These are phyloP conservation scores for Deilephila porcellus DNA, from an alignment of 2,888 invertebrate species.

Conservation along the genomic window DNA sequence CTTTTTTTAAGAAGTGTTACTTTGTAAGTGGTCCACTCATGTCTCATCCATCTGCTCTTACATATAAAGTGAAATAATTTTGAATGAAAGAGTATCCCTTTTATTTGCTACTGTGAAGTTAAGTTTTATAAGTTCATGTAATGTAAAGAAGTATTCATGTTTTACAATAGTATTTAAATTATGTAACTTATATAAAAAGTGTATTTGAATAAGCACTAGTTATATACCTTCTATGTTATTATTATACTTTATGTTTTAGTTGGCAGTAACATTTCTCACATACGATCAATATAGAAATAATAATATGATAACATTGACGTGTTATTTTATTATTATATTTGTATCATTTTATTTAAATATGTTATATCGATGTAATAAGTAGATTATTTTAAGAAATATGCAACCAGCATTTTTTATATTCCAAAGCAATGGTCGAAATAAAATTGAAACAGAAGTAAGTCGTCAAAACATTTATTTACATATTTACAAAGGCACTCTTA, in stretches of 20 bases:
- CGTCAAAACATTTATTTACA: slow-evolving; percentile 82
- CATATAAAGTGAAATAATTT: no score
- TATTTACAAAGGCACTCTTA: slow-evolving; percentile 79
- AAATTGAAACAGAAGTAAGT: slow-evolving; percentile 38
- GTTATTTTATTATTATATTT: no score
- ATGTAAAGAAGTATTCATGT: background rate
- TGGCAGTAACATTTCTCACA: background rate
- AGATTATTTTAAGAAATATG: background rate
- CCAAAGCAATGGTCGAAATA: slow-evolving; percentile 27
- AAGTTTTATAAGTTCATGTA: background rate
- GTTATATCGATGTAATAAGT: slow-evolving; percentile 5
- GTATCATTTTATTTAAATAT: no score
- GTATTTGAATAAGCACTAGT: background rate
- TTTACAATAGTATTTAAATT: background rate
- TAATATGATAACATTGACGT: no score
- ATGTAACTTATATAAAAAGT: slow-evolving; percentile 1
- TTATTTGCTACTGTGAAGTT: background rate
- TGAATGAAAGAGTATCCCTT: background rate
- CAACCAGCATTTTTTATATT: background rate
- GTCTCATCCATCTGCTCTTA: no score
- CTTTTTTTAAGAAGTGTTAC: no score
- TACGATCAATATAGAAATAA: no score
- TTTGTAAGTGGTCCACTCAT: no score
- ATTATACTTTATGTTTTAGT: background rate
- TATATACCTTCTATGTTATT: background rate